Percentiles rank a stretch among this genome's conserved stretches.
phyloP scores from a whole-genome alignment of 2,113 vertebrate species.

The Nerophis lumbriciformis region DNA sequence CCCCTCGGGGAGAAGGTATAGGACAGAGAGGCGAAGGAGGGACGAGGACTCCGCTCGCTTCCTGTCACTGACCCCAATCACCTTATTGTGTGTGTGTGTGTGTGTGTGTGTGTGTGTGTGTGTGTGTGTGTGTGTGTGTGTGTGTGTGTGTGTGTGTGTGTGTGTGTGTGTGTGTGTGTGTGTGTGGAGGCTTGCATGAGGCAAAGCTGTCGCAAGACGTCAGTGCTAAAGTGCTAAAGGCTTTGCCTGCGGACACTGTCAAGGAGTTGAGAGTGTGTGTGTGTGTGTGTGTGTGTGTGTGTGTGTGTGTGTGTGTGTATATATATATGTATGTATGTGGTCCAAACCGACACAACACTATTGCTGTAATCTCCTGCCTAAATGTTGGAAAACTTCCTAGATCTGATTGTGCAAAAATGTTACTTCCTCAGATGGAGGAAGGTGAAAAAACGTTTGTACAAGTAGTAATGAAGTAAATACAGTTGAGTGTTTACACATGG shows the following conservation, averaged over 20 bases:
- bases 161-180: too few relatives aligned
- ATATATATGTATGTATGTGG: too few relatives aligned
- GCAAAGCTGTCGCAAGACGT: slow-evolving; percentile 4
- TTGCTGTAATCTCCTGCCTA: neutral
- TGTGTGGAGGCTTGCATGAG: neutral
- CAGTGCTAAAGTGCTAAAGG: slow-evolving; percentile 1
- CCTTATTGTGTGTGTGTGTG: neutral
- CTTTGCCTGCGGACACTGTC: neutral
- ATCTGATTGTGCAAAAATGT: neutral
- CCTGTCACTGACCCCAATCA: slow-evolving; percentile 1
- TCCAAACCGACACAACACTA: neutral
- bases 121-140: too few relatives aligned
- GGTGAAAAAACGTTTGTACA: too few relatives aligned
- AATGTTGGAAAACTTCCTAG: neutral
- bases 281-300: neutral
- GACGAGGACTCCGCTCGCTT: neutral
- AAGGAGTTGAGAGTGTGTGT: neutral
- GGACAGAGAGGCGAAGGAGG: neutral
- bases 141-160: too few relatives aligned
- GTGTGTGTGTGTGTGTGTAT: too few relatives aligned
- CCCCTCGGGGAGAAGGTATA: slow-evolving; percentile 3
- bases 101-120: too few relatives aligned
- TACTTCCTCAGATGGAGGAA: neutral
- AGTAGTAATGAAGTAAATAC: too few relatives aligned
- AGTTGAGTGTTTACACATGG: too few relatives aligned